Base-by-base conservation (phyloP, 2,113 vertebrate genomes). In the Vulpes vulpes region DNA sequence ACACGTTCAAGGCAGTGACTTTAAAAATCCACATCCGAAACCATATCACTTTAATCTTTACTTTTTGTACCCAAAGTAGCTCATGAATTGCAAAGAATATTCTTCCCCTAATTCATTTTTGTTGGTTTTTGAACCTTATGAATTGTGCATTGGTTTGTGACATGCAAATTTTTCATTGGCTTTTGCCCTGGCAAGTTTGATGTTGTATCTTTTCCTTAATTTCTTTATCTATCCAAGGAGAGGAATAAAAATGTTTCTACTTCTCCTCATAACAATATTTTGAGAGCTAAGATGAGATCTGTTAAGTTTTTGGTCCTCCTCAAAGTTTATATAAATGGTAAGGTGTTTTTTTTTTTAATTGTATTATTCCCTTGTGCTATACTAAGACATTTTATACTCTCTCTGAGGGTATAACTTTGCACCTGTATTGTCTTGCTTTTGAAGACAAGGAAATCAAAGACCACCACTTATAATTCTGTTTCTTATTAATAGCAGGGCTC, bases 11-110 rank as follows among this genome's bases (percentile, higher is more conserved):
- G 30, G 87, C 82, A 92, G 60, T 51, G 27, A 91, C 97, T 97
- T 49, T 92, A 27, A 95, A 43, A 95, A 96, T 43, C 78, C 84
- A 95, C 30, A 74, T 57, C 51, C 57, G 73, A 94, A 84, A 62
- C 53, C 32, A 0, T 74, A 43, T 96, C 25, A 12, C 90, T 97
- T 96, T 96, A 49, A 82, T 92, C 43, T 60, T 95, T 88, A 30
- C 32, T 94, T 95, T 92, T 97, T 59, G 85, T 6, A 16, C 35
- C 59, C n/a, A 78, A 53, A 65, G 49, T 80, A 78, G 89, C 73
- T 98, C 74, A 67, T 76, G 80, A 89, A 60, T 95, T 38, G 8
- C 49, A 30, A 73, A 38, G 23, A 17, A 2, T 85, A 78, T 69
- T 82, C 43, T 65, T 15, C 22, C 6, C 64, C 4, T 43, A 22